phyloP scores from a whole-genome alignment of 2,797 vertebrate genomes.

The Microhierax caerulescens region DNA sequence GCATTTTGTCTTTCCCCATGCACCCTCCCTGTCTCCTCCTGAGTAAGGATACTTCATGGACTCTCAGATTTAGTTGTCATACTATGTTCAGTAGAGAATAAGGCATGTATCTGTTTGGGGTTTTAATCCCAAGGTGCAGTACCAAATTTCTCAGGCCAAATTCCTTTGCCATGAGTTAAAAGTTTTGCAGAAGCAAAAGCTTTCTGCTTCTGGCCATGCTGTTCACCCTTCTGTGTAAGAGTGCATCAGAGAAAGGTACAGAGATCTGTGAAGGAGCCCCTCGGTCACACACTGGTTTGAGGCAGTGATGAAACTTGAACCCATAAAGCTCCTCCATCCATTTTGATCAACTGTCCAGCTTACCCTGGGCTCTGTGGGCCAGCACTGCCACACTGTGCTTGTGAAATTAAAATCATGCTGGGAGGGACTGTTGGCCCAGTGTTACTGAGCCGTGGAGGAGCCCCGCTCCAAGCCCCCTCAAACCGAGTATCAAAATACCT shows the following conservation, averaged over 20 bases:
- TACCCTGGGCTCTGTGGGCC: background rate
- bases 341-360: background rate
- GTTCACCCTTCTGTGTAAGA: background rate
- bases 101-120: background rate
- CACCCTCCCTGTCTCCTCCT: background rate
- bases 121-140: background rate
- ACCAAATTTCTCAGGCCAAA: background rate
- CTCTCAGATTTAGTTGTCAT: background rate
- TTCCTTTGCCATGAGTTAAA: background rate
- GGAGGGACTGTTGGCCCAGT: background rate
- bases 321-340: background rate
- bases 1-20: background rate
- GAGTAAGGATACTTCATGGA: background rate
- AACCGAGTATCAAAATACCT: background rate
- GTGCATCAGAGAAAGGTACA: background rate
- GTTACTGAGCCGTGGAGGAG: background rate
- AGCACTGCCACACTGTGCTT: background rate
- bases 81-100: background rate
- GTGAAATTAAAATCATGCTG: background rate
- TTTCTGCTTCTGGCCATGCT: background rate
- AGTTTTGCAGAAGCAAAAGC: background rate
- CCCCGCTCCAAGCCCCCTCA: background rate
- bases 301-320: background rate
- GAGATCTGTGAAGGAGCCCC: background rate
- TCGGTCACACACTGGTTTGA: background rate